Conservation (phyloP, 2,113 vertebrate species). For the Gymnocephalus cernua region DNA sequence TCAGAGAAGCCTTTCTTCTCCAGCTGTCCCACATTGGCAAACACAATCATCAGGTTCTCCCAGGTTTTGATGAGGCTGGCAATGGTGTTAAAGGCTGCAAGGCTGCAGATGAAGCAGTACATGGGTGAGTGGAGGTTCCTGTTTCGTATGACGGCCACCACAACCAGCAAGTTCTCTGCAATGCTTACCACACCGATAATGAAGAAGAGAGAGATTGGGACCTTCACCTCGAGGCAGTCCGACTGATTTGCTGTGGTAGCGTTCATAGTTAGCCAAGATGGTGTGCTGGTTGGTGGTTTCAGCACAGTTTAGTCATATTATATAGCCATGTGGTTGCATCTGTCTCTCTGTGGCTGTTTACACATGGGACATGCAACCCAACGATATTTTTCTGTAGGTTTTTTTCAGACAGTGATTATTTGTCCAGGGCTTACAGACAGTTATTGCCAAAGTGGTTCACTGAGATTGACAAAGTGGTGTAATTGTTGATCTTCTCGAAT, state of each 20-base stretch:
- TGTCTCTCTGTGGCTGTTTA: conserved; percentile 20
- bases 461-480: neutral
- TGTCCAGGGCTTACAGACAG: neutral
- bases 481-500: neutral
- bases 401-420: neutral
- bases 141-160: conserved; percentile 90
- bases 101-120: conserved; percentile 96
- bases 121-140: conserved; percentile 95
- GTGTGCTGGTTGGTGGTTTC: neutral
- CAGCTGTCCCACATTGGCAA: conserved; percentile 87
- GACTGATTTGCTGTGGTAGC: conserved; percentile 57
- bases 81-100: conserved; percentile 94
- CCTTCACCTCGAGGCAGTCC: conserved; percentile 87
- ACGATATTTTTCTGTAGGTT: neutral
- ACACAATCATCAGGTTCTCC: conserved; percentile 90
- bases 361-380: neutral
- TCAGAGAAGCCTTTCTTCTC: conserved; percentile 82
- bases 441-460: neutral
- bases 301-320: neutral
- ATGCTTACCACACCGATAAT: conserved; percentile 87
- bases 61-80: conserved; percentile 91
- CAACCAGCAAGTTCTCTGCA: conserved; percentile 92
- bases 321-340: conserved; percentile 3
- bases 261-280: conserved; percentile 43
- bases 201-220: conserved; percentile 92